These are phyloP conservation scores for Naja naja DNA, from an alignment of 2,113 vertebrate genomes.

Conservation along the genomic window DNA sequence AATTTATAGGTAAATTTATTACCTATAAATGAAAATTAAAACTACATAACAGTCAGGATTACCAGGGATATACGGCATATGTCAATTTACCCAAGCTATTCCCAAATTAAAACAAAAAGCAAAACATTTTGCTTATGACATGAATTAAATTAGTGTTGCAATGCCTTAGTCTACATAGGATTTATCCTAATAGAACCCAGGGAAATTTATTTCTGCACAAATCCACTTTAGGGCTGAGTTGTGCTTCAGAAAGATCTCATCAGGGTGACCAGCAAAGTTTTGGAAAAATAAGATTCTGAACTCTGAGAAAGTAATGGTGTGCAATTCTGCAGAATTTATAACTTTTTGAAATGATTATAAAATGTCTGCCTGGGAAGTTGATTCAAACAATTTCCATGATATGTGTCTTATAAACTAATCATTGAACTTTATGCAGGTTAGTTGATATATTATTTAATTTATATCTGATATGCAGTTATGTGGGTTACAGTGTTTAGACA, in stretches of 20 bases:
- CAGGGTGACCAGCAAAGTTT: neutral
- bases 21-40: constrained; percentile 6
- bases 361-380: neutral
- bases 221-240: neutral
- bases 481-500: neutral
- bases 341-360: neutral
- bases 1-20: neutral
- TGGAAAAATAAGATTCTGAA: neutral
- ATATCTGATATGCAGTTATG: neutral
- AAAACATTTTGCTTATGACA: neutral
- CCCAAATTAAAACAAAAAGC: neutral
- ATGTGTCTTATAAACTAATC: neutral
- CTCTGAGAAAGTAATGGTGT: neutral
- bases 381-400: neutral
- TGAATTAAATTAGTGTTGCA: neutral
- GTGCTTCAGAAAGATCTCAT: neutral
- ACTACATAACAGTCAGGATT: rapidly evolving
- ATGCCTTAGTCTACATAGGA: neutral
- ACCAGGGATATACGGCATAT: neutral
- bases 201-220: neutral
- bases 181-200: neutral
- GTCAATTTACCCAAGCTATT: neutral
- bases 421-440: neutral
- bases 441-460: neutral
- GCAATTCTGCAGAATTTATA: neutral